A percentile compares a stretch with the other conserved stretches of the same genome.
These are phyloP conservation scores for Helostoma temminkii DNA, from an alignment of 2,797 vertebrate genomes.

Conservation along the genomic window DNA sequence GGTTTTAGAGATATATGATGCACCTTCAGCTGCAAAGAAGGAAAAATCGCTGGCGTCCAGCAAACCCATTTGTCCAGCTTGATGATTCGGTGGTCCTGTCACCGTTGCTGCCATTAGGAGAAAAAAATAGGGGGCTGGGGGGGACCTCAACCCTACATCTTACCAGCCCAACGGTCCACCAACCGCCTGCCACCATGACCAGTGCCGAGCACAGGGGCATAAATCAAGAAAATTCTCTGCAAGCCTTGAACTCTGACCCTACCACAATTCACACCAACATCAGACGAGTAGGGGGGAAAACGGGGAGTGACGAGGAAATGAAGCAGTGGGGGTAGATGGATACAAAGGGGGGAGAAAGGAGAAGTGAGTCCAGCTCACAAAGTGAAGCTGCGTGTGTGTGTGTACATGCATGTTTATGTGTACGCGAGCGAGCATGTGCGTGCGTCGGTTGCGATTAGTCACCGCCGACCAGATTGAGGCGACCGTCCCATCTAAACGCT, in stretches of 20 bases:
- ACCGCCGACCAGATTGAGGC: constrained; percentile 93
- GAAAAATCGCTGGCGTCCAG: constrained; percentile 90
- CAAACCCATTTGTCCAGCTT: constrained; percentile 92
- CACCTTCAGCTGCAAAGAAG: constrained; percentile 90
- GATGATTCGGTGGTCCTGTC: constrained; percentile 91
- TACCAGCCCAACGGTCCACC: constrained; percentile 76
- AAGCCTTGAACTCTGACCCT: constrained; percentile 97
- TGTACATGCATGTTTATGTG: constrained; percentile 38
- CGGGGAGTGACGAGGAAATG: constrained; percentile 18
- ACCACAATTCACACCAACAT: constrained; percentile 93
- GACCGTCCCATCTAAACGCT: constrained; percentile 98
- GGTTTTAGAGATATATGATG: constrained; percentile 95
- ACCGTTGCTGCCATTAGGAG: constrained; percentile 90
- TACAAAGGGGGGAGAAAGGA: constrained; percentile 3
- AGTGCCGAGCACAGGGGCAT: constrained; percentile 80
- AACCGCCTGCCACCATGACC: constrained; percentile 52
- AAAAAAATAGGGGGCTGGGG: constrained; percentile 60
- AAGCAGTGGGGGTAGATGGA: constrained; percentile 46
- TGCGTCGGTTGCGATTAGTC: constrained; percentile 89
- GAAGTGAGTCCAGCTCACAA: constrained; percentile 18
- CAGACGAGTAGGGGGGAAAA: constrained; percentile 26
- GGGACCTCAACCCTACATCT: constrained; percentile 87
- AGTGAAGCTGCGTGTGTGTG: constrained; percentile 35
- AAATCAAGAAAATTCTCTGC: constrained; percentile 99
- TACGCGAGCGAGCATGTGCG: constrained; percentile 18